Percentiles rank a stretch among this genome's conserved stretches.
Conservation (phyloP, 1,140 invertebrate genomes). For the Neodiprion lecontei region DNA sequence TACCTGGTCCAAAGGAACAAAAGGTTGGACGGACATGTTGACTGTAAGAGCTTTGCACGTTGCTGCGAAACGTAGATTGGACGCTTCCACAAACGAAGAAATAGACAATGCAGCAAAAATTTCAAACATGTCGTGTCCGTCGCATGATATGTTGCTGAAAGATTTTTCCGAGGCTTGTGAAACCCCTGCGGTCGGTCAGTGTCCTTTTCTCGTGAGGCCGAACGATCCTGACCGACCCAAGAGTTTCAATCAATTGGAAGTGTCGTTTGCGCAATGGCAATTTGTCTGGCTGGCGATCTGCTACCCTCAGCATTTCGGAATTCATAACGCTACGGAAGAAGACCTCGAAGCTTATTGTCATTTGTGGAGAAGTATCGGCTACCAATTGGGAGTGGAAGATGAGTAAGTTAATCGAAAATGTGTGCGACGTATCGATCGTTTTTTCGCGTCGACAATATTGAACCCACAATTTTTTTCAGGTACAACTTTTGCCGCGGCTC, state of each 20-base stretch:
- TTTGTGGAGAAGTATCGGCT: conserved; percentile 81
- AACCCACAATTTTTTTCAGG: conserved; percentile 35
- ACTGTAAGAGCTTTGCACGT: conserved; percentile 59
- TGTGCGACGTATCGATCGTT: background rate
- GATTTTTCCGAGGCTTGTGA: conserved; percentile 37
- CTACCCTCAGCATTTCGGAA: conserved; percentile 70
- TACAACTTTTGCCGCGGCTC: conserved; percentile 66
- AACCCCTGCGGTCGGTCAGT: conserved; percentile 32
- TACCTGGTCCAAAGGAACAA: conserved; percentile 54
- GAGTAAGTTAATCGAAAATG: conserved; percentile 54
- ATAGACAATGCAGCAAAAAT: conserved; percentile 34
- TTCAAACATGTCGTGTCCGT: conserved; percentile 61
- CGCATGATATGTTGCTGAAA: conserved; percentile 17
- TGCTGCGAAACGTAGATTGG: conserved; percentile 46
- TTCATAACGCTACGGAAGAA: conserved; percentile 61
- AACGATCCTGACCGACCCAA: conserved; percentile 32
- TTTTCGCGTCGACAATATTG: background rate
- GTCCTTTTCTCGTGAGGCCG: conserved; percentile 59
- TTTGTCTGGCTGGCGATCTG: conserved; percentile 78
- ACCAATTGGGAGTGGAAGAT: conserved; percentile 81
- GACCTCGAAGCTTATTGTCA: conserved; percentile 79
- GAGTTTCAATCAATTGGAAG: conserved; percentile 73
- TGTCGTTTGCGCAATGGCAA: conserved; percentile 80
- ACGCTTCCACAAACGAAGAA: conserved; percentile 27
- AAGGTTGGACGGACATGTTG: conserved; percentile 56